These are phyloP conservation scores for Pantherophis alleghaniensis DNA, from an alignment of 2,797 vertebrate genomes.

Conservation along the genomic window DNA sequence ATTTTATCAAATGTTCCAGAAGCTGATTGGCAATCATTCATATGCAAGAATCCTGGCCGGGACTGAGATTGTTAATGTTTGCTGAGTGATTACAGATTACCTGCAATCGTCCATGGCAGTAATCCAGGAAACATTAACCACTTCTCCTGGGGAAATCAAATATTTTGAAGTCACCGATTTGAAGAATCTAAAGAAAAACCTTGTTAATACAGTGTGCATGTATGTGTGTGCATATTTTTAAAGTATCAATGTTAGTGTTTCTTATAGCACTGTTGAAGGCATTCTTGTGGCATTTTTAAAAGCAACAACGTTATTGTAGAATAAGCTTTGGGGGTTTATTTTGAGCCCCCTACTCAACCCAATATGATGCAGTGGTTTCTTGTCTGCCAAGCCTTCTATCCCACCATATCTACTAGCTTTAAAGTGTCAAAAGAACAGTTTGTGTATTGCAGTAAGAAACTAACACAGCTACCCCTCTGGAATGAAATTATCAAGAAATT, in stretches of 20 bases:
- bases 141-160: background rate
- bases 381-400: background rate
- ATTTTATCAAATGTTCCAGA: background rate
- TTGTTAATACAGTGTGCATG: background rate
- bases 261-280: background rate
- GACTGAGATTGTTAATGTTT: background rate
- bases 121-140: background rate
- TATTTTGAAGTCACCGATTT: background rate
- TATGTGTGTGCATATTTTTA: background rate
- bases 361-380: background rate
- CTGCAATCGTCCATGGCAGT: background rate
- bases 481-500: conserved; percentile 25
- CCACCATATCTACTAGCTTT: background rate
- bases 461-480: background rate
- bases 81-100: background rate
- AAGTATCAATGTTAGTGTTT: background rate
- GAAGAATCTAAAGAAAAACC: background rate
- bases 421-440: background rate
- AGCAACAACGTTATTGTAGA: background rate
- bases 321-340: background rate
- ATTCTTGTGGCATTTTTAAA: background rate
- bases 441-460: background rate
- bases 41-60: background rate
- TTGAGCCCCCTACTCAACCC: background rate
- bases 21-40: background rate